phyloP scores from a whole-genome alignment of 2,888 invertebrate genomes.

The Scaptomyza tumidula region DNA sequence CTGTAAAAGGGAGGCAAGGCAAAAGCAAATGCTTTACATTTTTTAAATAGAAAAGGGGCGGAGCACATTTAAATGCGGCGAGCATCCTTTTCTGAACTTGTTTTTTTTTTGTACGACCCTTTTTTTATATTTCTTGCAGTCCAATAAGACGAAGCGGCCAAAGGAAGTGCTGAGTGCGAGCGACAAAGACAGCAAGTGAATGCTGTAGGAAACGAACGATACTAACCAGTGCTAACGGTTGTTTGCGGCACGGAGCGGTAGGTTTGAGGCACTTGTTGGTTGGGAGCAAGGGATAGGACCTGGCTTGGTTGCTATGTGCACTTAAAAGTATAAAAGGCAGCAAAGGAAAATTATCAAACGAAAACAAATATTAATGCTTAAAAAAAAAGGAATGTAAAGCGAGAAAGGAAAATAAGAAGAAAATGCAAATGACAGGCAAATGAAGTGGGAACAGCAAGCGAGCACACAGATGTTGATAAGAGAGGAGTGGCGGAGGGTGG shows the following conservation, averaged over 20 bases:
- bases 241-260: not conserved
- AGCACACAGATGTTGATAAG: slow-evolving; percentile 1
- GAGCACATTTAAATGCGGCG: slow-evolving; percentile 80
- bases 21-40: slow-evolving; percentile 70
- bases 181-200: slow-evolving; percentile 47
- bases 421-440: slow-evolving; percentile 73
- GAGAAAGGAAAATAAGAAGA: slow-evolving; percentile 40
- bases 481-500: slow-evolving; percentile 1
- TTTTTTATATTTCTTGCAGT: slow-evolving; percentile 54
- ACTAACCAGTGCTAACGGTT: slow-evolving; percentile 32
- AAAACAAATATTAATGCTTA: slow-evolving; percentile 78
- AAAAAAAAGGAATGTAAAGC: slow-evolving; percentile 24
- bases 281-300: not conserved
- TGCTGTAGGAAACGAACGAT: slow-evolving; percentile 36
- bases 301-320: slow-evolving; percentile 46
- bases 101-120: slow-evolving; percentile 28
- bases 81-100: slow-evolving; percentile 34
- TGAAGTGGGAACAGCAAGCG: slow-evolving; percentile 22
- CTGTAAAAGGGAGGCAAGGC: slow-evolving; percentile 21
- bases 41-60: slow-evolving; percentile 82
- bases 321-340: slow-evolving; percentile 79
- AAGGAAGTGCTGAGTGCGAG: slow-evolving; percentile 46
- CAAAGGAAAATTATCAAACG: slow-evolving; percentile 80
- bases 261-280: not conserved
- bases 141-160: slow-evolving; percentile 76